Evolutionary conservation across 2,888 invertebrate genomes (phyloP).

Genomic region (Cerastis rubricosa): DNA sequence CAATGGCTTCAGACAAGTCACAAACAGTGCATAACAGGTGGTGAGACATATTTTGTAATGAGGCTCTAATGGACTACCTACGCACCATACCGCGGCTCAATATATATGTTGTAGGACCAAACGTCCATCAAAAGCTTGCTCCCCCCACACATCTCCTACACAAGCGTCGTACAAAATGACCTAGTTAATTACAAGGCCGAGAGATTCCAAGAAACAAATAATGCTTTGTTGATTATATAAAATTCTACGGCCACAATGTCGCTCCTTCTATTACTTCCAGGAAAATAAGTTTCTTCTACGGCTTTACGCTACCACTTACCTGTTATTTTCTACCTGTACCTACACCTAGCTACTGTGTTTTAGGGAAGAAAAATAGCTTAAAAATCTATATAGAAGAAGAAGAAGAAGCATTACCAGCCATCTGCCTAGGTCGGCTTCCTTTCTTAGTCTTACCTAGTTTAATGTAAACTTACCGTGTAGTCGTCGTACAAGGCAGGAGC

Average conservation of each 20-base stretch:
- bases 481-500: constrained; percentile 78
- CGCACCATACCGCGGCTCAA: neutral
- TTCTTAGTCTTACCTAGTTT: neutral
- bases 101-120: neutral
- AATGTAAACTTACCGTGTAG: constrained; percentile 70
- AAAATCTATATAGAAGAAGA: neutral
- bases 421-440: too few species aligned
- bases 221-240: neutral
- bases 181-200: constrained; percentile 11
- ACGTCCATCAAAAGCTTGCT: neutral
- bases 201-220: neutral
- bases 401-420: too few species aligned
- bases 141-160: neutral
- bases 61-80: neutral
- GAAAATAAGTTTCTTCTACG: neutral
- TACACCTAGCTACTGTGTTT: neutral
- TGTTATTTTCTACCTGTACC: constrained; percentile 8
- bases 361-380: neutral
- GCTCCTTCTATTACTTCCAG: neutral
- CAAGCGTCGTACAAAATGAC: neutral
- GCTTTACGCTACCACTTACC: neutral
- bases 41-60: neutral
- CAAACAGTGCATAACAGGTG: neutral
- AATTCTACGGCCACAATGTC: neutral
- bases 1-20: neutral